Base-by-base conservation (phyloP, 2,888 invertebrate species). In the Ophion ventricosus region DNA sequence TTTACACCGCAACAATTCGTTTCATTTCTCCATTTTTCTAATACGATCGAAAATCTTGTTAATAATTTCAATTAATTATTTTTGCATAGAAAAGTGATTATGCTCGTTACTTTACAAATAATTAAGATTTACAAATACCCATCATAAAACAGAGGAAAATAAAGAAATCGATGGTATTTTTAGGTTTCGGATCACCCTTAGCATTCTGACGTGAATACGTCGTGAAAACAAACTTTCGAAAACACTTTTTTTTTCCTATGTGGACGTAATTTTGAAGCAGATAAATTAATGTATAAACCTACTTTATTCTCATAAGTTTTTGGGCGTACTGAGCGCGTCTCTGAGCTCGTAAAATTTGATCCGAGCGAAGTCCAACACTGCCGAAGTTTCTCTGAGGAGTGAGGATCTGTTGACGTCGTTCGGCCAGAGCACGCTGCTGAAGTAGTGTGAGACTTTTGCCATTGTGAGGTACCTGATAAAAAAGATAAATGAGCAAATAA, bases 271-370 rank as follows among this genome's bases (percentile, higher is more conserved):
- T 49, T 17, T 49, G 17, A 49, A 49, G 14, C 49, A 17, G 49
- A 49, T 49, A 1, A 49, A 14, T 49, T 14, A 14, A 3, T 17
- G 49, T 2, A 49, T 17, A 66, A 14, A 23, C 64, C 20, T 70
- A 93, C 93, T 92, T 92, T 82, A 93, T 89, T 88, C 93, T 90
- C 89, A 92, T 89, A 8, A 93, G 80, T 88, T 93, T 93, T 67
- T 93, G 92, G 74, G 92, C 91, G 54, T 92, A 93, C 70, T 92
- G 92, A 11, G 92, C 90, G 29, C 91, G 90, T 84, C 92, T 90
- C 80, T 93, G 93, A 10, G 92, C 92, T 29, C 92, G 89, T 20
- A 93, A 86, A 70, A 93, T 91, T 84, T 93, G 92, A 86, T 93
- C 93, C 0, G 93, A 93, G 75, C 91, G 90, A 35, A 93, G 81